These are phyloP conservation scores for Patella ulyssiponensis DNA, from an alignment of 2,888 invertebrate species.

Conservation along the genomic window DNA sequence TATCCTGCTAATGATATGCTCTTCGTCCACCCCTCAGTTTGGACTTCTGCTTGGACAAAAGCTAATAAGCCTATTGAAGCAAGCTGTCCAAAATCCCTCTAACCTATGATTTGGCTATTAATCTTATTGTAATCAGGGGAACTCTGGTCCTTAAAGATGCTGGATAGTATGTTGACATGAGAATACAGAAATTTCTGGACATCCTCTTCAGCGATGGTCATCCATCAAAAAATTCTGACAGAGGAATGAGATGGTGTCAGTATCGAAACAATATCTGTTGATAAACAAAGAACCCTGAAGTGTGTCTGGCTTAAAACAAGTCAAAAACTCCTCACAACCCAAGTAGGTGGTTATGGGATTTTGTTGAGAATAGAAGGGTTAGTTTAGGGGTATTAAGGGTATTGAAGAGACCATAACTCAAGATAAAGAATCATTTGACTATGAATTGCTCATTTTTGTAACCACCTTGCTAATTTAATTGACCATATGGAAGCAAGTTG, in stretches of 20 bases:
- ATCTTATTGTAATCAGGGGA: constrained; percentile 9
- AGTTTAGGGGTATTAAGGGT: constrained; percentile 7
- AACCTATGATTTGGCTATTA: neutral
- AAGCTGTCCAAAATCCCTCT: neutral
- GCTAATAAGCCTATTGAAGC: neutral
- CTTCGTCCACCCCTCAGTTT: neutral
- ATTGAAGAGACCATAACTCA: no score
- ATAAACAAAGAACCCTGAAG: neutral
- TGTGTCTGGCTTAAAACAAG: neutral
- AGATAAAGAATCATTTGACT: no score
- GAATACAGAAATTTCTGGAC: neutral
- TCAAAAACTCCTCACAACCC: neutral
- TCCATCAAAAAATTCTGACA: neutral
- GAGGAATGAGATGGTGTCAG: neutral
- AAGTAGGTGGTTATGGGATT: constrained; percentile 5
- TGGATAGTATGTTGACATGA: neutral
- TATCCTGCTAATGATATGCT: neutral
- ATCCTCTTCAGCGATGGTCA: neutral
- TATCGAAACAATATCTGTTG: constrained; percentile 7
- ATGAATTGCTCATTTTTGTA: no score
- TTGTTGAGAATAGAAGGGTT: neutral
- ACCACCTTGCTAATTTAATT: no score
- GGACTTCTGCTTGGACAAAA: neutral
- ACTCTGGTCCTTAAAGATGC: neutral
- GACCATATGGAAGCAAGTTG: no score